Evolutionary conservation across 2,888 invertebrate genomes (phyloP).

Genomic region (Eilema griseolum): DNA sequence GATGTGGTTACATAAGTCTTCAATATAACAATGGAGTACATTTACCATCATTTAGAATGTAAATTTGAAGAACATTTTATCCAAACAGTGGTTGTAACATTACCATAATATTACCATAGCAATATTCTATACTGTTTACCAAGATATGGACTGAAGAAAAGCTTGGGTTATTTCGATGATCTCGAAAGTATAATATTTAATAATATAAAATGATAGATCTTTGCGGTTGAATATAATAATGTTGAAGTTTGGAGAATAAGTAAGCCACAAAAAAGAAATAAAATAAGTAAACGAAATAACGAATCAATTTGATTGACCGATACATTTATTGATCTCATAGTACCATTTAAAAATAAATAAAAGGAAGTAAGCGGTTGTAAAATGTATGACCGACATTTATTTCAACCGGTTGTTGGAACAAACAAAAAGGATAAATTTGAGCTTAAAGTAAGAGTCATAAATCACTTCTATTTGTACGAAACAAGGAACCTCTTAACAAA

Average conservation of each 20-base stretch:
- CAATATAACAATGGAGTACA: slow-evolving; percentile 11
- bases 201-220: too few relatives aligned
- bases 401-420: slow-evolving; percentile 4
- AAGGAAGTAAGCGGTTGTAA: not conserved
- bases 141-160: not conserved
- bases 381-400: slow-evolving; percentile 1
- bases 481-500: not conserved
- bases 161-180: not conserved
- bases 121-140: not conserved
- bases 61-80: slow-evolving; percentile 4
- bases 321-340: not conserved
- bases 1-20: not conserved
- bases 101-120: slow-evolving; percentile 4
- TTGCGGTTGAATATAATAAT: too few relatives aligned
- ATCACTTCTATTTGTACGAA: not conserved
- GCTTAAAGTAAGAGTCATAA: slow-evolving; percentile 1
- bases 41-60: slow-evolving; percentile 1
- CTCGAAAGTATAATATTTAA: not conserved
- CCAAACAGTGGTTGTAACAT: not conserved
- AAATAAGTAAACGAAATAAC: too few relatives aligned
- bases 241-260: too few relatives aligned
- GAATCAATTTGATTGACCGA: not conserved
- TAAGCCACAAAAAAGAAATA: too few relatives aligned
- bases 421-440: not conserved
- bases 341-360: not conserved